A percentile compares a stretch with the other conserved stretches of the same genome.
phyloP scores from a whole-genome alignment of 1,140 invertebrate genomes.

The Drosophila kurseongensis region DNA sequence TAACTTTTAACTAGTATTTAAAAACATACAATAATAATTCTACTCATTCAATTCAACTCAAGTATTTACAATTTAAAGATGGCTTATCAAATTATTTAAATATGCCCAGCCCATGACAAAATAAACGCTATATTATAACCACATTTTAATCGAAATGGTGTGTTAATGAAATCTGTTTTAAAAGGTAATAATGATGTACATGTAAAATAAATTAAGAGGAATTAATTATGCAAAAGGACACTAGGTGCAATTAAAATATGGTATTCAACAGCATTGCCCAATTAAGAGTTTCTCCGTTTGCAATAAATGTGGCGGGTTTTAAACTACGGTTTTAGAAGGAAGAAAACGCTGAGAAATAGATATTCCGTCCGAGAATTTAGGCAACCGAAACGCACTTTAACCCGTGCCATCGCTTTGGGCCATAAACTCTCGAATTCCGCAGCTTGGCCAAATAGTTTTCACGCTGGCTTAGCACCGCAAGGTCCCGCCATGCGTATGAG shows the following conservation, averaged over 20 bases:
- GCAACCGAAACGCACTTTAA: slow-evolving; percentile 1
- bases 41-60: too few relatives aligned
- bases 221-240: slow-evolving; percentile 7
- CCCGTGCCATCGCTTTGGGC: background rate
- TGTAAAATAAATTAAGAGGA: background rate
- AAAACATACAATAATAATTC: too few relatives aligned
- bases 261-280: background rate
- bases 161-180: background rate
- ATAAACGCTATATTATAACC: background rate
- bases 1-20: too few relatives aligned
- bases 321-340: too few relatives aligned
- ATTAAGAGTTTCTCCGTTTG: too few relatives aligned
- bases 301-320: too few relatives aligned
- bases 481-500: slow-evolving; percentile 32
- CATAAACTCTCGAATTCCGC: slow-evolving; percentile 1
- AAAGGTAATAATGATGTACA: background rate
- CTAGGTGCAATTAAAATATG: background rate
- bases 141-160: background rate
- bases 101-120: background rate
- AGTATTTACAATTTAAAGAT: too few relatives aligned
- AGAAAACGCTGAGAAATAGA: background rate
- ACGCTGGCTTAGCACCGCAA: slow-evolving; percentile 17
- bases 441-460: slow-evolving; percentile 34
- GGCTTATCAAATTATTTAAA: background rate
- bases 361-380: background rate